Base-by-base conservation (phyloP, 2,113 vertebrate species). In the Dinomys branickii region DNA sequence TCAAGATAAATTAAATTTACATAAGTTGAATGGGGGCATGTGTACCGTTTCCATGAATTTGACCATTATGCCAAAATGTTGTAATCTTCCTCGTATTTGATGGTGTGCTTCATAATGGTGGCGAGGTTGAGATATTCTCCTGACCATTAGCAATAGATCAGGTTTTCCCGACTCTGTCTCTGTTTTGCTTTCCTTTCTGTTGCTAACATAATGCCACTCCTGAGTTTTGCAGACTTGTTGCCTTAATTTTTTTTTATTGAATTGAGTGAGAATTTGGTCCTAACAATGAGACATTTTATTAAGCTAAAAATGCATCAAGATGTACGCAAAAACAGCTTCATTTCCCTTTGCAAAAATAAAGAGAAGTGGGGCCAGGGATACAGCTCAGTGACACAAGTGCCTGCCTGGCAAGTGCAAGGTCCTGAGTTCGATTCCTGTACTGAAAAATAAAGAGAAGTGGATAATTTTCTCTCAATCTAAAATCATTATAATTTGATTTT, bases 261-360 rank as follows among this genome's bases (percentile, higher is more conserved):
- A 80, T 33, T 85, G 59, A 83, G 50, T 58, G 22, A 94, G 44
- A 96, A 93, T 94, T 96, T 91, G 26, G 6, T 78, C 26, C 26
- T 41, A 85, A 26, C 22, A 78, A 86, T 75, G 30, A 92, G 11
- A 67, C 28, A 10, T 83, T 75, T 96, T 78, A 88, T 30, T 65
- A 19, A 28, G 7, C 22, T 83, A n/a, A 97, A 90, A 95, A 77
- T 58, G 12, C 35, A 90, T 7, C 33, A 77, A 16, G 19, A 77
- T 19, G 22, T 90, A 65, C n/a, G 30, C 56, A 87, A 90, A 97
- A 85, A 20, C 2, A 82, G 13, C 26, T 89, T 85, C 26, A 2
- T 88, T 85, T 91, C 24, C 22, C 30, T 82, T 88, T 67, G 81
- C 63, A 80, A 65, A 91, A 58, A 44, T 81, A 82, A 85, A 92